These are phyloP conservation scores for Mythimna pallens DNA, from an alignment of 2,888 invertebrate genomes.

Conservation along the genomic window DNA sequence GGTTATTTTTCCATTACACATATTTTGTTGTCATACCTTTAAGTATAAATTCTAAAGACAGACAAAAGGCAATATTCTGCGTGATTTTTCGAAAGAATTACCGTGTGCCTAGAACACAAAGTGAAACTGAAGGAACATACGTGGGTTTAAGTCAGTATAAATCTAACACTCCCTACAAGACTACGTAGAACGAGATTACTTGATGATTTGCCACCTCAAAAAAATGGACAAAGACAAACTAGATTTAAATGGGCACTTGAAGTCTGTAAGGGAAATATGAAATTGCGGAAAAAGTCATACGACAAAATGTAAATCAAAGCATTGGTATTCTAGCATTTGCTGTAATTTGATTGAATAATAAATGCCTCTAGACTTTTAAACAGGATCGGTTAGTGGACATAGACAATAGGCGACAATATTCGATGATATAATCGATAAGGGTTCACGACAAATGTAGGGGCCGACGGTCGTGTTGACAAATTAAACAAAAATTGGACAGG, in stretches of 20 bases:
- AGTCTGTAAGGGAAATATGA: not conserved
- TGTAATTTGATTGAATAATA: slow-evolving; percentile 39
- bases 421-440: slow-evolving; percentile 21
- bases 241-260: not conserved
- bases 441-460: slow-evolving; percentile 24
- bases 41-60: too few relatives aligned
- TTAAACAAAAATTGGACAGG: slow-evolving; percentile 1
- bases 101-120: too few relatives aligned
- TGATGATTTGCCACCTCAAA: too few relatives aligned
- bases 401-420: slow-evolving; percentile 29
- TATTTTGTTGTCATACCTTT: too few relatives aligned
- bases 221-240: not conserved
- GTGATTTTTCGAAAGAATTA: too few relatives aligned
- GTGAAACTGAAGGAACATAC: too few relatives aligned
- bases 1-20: too few relatives aligned
- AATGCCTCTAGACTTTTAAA: slow-evolving; percentile 29
- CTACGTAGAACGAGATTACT: too few relatives aligned
- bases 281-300: not conserved
- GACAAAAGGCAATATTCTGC: too few relatives aligned
- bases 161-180: too few relatives aligned
- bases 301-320: slow-evolving; percentile 27
- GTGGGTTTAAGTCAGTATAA: too few relatives aligned
- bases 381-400: slow-evolving; percentile 7
- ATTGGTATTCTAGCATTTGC: slow-evolving; percentile 33
- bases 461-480: slow-evolving; percentile 17